Percentiles rank a stretch among this genome's conserved stretches.
Conservation (phyloP, 2,888 invertebrate species). For the Acrocera orbiculus region DNA sequence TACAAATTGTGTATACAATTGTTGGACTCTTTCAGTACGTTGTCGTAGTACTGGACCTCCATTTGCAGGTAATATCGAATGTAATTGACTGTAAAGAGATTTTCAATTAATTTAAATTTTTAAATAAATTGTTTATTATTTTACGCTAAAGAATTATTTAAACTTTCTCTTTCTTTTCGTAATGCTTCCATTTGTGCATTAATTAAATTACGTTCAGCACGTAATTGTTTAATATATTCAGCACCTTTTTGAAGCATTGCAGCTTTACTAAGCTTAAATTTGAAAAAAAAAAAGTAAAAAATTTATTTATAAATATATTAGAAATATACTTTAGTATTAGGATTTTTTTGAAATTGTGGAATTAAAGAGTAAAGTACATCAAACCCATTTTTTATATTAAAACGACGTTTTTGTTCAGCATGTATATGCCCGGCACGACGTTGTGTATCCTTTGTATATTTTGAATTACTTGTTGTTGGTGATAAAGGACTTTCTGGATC, state of each 20-base stretch:
- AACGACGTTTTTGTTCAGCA: slow-evolving; percentile 89
- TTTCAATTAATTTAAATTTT: not conserved
- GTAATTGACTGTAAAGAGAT: slow-evolving; percentile 72
- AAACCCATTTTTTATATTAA: slow-evolving; percentile 92
- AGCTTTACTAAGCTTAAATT: slow-evolving; percentile 65
- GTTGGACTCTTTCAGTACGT: slow-evolving; percentile 75
- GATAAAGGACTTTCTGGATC: slow-evolving; percentile 39
- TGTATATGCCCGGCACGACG: slow-evolving; percentile 79
- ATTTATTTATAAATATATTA: slow-evolving; percentile 2
- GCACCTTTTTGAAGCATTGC: slow-evolving; percentile 95
- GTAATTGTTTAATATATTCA: slow-evolving; percentile 80
- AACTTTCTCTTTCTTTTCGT: slow-evolving; percentile 72
- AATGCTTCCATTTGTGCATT: slow-evolving; percentile 81
- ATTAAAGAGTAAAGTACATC: slow-evolving; percentile 84
- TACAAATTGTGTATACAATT: slow-evolving; percentile 87
- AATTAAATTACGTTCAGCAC: slow-evolving; percentile 65
- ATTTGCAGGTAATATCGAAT: slow-evolving; percentile 85
- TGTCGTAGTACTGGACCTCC: slow-evolving; percentile 87
- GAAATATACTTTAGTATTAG: slow-evolving; percentile 58
- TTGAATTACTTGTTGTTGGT: slow-evolving; percentile 31
- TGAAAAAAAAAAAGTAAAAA: slow-evolving; percentile 1
- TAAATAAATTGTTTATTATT: slow-evolving; percentile 7
- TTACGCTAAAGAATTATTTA: slow-evolving; percentile 82
- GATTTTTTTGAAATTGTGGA: slow-evolving; percentile 77
- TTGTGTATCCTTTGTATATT: slow-evolving; percentile 42